Conservation (phyloP, 2,888 invertebrate genomes). For the Mesopsocus fuscifrons region DNA sequence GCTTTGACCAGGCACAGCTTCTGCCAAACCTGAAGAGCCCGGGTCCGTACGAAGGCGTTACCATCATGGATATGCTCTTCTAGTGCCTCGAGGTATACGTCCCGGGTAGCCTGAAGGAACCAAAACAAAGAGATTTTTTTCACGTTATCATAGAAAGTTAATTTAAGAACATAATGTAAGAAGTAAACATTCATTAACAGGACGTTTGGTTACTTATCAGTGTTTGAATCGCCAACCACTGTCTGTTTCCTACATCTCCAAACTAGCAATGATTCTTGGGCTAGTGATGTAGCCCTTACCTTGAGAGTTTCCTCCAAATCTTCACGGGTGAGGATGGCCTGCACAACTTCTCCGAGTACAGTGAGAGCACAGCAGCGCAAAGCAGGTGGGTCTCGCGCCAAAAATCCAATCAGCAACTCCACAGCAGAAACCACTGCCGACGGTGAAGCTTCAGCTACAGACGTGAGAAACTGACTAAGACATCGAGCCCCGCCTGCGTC, state of each 20-base stretch:
- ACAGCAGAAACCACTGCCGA: conserved; percentile 38
- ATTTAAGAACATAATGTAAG: too few species aligned
- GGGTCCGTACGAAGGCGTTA: conserved; percentile 70
- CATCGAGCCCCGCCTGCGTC: conserved; percentile 27
- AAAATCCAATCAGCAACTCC: conserved; percentile 36
- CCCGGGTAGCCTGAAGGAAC: conserved; percentile 30
- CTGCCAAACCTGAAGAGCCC: conserved; percentile 65
- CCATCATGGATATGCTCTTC: conserved; percentile 68
- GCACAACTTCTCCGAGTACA: conserved; percentile 62
- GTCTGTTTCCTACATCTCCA: too few species aligned
- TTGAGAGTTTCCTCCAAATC: conserved; percentile 46
- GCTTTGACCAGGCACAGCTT: conserved; percentile 57
- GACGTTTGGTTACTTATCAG: too few species aligned
- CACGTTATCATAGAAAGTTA: too few species aligned
- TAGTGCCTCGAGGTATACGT: conserved; percentile 61
- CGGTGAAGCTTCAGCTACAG: conserved; percentile 40
- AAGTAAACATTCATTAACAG: too few species aligned
- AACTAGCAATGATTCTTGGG: too few species aligned
- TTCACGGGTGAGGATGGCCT: conserved; percentile 44
- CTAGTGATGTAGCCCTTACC: too few species aligned
- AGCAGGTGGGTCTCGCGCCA: conserved; percentile 37
- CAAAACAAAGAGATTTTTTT: too few species aligned
- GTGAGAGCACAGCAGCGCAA: conserved; percentile 65
- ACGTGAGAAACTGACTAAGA: conserved; percentile 38
- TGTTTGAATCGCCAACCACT: too few species aligned